Percentiles rank a stretch among this genome's conserved stretches.
Conservation (phyloP, 2,113 vertebrate genomes). For the Oenanthe melanoleuca region DNA sequence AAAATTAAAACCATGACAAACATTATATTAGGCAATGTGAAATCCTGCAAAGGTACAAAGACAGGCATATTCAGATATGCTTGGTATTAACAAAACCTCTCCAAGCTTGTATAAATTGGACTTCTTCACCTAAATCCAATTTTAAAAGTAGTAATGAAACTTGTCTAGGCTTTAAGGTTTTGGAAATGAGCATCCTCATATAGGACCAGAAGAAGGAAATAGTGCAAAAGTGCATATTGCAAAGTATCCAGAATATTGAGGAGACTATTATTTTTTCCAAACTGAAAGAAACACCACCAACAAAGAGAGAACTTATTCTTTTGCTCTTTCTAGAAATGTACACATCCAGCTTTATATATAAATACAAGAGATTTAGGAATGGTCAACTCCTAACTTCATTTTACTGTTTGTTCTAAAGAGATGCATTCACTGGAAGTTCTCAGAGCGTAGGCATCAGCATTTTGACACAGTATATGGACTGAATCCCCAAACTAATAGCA, state of each 20-base stretch:
- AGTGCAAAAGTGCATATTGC: neutral
- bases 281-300: neutral
- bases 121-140: slow-evolving; percentile 34
- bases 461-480: slow-evolving; percentile 1
- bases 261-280: slow-evolving; percentile 26
- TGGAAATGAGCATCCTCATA: slow-evolving; percentile 10
- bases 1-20: slow-evolving; percentile 69
- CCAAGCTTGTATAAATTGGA: slow-evolving; percentile 39
- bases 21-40: slow-evolving; percentile 42
- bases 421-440: neutral
- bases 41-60: slow-evolving; percentile 53
- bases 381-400: neutral
- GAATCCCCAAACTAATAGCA: neutral
- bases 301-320: neutral
- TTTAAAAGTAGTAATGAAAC: slow-evolving; percentile 51
- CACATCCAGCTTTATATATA: neutral
- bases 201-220: slow-evolving; percentile 15
- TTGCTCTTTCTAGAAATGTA: neutral
- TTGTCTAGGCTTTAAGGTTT: slow-evolving; percentile 34
- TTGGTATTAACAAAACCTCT: slow-evolving; percentile 50
- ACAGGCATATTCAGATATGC: slow-evolving; percentile 36
- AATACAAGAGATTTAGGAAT: neutral
- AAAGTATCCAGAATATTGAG: slow-evolving; percentile 11
- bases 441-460: slow-evolving; percentile 4
- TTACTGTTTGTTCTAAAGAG: neutral